Percentiles rank a stretch among this genome's conserved stretches.
Conservation (phyloP, 2,113 vertebrate genomes). For the Sinocyclocheilus maitianheensis region DNA sequence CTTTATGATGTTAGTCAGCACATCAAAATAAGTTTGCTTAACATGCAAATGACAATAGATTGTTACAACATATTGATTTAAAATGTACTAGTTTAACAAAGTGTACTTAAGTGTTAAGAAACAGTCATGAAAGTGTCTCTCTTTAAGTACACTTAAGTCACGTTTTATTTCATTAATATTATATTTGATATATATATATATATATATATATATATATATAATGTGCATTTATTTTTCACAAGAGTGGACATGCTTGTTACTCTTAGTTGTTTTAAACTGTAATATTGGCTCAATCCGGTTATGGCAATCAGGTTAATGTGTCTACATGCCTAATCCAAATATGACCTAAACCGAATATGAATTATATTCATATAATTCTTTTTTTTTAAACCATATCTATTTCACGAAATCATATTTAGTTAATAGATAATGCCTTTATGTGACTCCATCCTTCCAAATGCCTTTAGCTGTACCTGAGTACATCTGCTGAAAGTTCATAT, state of each 20-base stretch:
- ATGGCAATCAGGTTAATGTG: no score
- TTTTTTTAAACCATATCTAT: background rate
- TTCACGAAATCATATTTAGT: background rate
- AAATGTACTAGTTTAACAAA: background rate
- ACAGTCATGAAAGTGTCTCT: background rate
- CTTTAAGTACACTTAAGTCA: background rate
- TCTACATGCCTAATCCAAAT: background rate
- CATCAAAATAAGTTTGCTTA: background rate
- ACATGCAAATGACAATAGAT: no score
- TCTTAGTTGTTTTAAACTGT: no score
- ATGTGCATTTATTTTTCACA: no score
- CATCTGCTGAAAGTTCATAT: background rate
- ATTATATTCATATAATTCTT: no score
- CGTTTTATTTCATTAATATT: background rate
- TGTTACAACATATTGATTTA: background rate
- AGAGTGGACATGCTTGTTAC: no score
- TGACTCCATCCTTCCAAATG: no score
- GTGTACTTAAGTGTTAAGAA: background rate
- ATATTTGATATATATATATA: no score
- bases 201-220: no score
- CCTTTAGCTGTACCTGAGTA: background rate
- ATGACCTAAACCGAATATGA: background rate
- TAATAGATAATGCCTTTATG: no score
- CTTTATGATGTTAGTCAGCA: background rate
- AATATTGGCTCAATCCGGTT: no score